Evolutionary conservation across 2,797 vertebrate genomes (phyloP), one percentile per base, ranked within the genome.

Genomic region (Epinephelus malabaricus): DNA sequence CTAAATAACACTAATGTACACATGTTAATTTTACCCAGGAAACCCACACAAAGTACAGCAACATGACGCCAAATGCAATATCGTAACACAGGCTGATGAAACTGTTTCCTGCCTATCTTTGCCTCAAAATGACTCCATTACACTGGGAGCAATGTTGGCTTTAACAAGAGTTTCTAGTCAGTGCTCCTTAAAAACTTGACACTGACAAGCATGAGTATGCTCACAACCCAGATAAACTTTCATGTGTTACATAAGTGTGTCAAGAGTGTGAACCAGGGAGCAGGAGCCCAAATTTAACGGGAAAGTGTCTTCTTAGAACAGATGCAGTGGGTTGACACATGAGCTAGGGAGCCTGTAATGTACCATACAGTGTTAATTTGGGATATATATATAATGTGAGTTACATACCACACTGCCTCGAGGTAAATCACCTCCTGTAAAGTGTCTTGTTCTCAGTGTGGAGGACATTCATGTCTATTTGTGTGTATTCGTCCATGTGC

Each of bases 381-480:
- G 3, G 4, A n/a, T 23, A 30, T 64, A n/a, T 23, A 30, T 64
- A 19, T 30, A 13, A 54, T 23, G 6, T 60, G 11, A 21, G 7
- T 15, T 27, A 47, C 30, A 19, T 21, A 51, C 18, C 0, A 0
- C 10, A 50, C 10, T 10, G 21, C 15, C 3, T 40, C 0, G 0
- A 55, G 45, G 15, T 47, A 51, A 61, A 69, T 69, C 10, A 75
- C 13, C 12, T 50, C 23, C 12, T 51, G 2, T 30, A 6, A 8
- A 50, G 43, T 27, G 14, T 11, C 30, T 45, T 8, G 23, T 34
- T 34, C 34, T 34, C 8, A 43, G 0, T 11, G 14, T 60, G 19
- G 60, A 30, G 51, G 45, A 43, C 51, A 45, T 23, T 11, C 43
- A 55, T 11, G 6, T 59, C 68, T 82, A 68, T 89, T 73, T 88